Base-by-base conservation (phyloP, 92 coral and sea anemone genomes). In the Galaxea fascicularis region DNA sequence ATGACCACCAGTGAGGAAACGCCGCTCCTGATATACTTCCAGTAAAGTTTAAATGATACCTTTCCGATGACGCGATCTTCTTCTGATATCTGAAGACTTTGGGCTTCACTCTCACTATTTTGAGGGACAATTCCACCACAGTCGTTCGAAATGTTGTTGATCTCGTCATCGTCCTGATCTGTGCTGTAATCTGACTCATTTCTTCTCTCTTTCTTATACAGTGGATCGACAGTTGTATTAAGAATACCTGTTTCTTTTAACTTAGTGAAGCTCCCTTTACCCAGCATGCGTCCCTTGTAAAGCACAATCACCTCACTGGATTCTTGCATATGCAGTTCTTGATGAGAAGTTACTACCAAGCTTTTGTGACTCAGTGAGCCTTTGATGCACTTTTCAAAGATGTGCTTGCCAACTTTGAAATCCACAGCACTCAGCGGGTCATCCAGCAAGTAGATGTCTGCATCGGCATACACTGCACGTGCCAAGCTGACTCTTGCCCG, bases 401-500 rank as follows among this genome's bases (percentile, higher is more conserved):
- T 35, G 1, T 69, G 49, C 12, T 69, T 3, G 11, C 51, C 74
- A 1, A 69, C 74, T 69, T 30, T 69, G n/a, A 35, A 8, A 14
- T 69, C 74, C 21, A 69, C 74, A 17, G 74, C 24, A 44, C 51
- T 69, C 51, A 69, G 52, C 10, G 74, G 18, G 20, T 69, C 39
- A 15, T 28, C 74, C 45, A 28, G 31, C 1, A 69, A 13, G 49
- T 69, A 69, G 22, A 69, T 44, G 4, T 65, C 45, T 22, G 71
- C 71, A 26, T 65, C 45, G 18, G 71, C 71, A 16, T 22, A 65
- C 4, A 65, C 35, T 15, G 71, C 71, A 4, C 71, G 35, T 31
- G 74, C 74, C 13, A 69, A 20, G 74, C 45, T 35, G 0, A 69
- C 71, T 4, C 71, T 10, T 4, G 71, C 71, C 35, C n/a, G 14